These are phyloP conservation scores for Rhogogaster chlorosoma DNA, from an alignment of 2,888 invertebrate species.

Conservation along the genomic window DNA sequence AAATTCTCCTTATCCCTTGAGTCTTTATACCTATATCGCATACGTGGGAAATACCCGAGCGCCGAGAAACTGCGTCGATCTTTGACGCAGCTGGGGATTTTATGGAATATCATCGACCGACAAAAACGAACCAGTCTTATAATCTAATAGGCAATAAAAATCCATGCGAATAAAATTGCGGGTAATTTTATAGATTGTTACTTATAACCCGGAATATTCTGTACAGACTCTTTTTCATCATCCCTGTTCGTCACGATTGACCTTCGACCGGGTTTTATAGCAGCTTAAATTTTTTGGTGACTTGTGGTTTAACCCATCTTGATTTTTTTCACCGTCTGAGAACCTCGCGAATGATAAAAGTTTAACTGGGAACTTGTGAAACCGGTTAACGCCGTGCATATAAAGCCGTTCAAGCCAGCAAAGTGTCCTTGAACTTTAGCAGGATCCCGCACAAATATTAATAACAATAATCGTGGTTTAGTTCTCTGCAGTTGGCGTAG, in stretches of 20 bases:
- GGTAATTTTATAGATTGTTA: neutral
- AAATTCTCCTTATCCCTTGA: neutral
- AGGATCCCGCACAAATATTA: neutral
- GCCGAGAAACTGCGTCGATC: neutral
- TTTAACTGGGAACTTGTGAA: neutral
- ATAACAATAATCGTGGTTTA: neutral
- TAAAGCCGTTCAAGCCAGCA: neutral
- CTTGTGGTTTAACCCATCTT: neutral
- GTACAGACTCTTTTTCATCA: neutral
- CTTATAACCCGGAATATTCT: neutral
- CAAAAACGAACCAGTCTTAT: neutral
- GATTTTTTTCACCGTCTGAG: neutral
- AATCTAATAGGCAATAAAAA: neutral
- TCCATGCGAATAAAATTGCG: neutral
- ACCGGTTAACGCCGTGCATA: conserved; percentile 40
- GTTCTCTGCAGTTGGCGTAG: neutral
- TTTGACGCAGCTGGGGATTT: conserved; percentile 5
- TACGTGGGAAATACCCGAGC: conserved; percentile 28
- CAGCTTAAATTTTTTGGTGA: neutral
- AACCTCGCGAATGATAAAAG: neutral
- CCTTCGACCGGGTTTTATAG: neutral
- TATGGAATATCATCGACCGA: neutral
- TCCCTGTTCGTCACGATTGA: neutral
- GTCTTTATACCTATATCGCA: neutral
- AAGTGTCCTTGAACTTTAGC: conserved; percentile 12